Percentiles rank a stretch among this genome's conserved stretches.
phyloP scores from a whole-genome alignment of 92 coral and sea anemone species.

The Blastomussa wellsi region DNA sequence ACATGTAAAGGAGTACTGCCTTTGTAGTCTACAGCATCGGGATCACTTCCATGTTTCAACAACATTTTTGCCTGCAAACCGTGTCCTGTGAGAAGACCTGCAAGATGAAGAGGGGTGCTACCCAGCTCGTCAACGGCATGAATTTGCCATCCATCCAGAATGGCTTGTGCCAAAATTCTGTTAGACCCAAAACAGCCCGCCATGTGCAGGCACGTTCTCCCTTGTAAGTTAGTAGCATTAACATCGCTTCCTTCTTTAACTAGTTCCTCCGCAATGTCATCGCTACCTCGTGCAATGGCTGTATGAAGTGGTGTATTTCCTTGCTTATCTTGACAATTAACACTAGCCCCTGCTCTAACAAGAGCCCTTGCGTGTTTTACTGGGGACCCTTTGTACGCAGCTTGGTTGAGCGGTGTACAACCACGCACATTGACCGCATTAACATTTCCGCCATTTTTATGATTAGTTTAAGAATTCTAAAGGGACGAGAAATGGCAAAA shows the following conservation, averaged over 20 bases:
- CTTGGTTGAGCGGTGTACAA: not conserved
- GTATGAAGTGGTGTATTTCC: conserved; percentile 31
- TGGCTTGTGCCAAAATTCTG: not conserved
- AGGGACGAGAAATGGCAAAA: not conserved
- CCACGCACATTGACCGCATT: conserved; percentile 5
- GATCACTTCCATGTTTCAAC: conserved; percentile 21
- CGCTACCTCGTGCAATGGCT: not conserved
- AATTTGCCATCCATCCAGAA: not conserved
- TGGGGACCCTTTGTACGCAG: not conserved
- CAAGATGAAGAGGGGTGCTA: conserved; percentile 30
- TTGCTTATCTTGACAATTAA: conserved; percentile 5
- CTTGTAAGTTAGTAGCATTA: not conserved
- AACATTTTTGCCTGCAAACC: not conserved
- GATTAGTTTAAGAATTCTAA: not conserved
- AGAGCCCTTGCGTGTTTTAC: not conserved
- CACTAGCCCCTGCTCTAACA: conserved; percentile 13
- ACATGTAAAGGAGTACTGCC: conserved; percentile 25
- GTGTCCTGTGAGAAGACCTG: not conserved
- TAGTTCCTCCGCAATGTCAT: conserved; percentile 12
- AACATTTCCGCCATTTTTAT: not conserved
- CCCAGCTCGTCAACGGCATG: conserved; percentile 23
- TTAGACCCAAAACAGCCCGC: not conserved
- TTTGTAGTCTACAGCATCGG: conserved; percentile 20
- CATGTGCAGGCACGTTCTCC: conserved; percentile 31
- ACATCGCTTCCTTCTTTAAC: conserved; percentile 15